Evolutionary conservation across 2,888 invertebrate species (phyloP), one percentile per base, ranked within the genome.

Genomic region (Dione vanillae): DNA sequence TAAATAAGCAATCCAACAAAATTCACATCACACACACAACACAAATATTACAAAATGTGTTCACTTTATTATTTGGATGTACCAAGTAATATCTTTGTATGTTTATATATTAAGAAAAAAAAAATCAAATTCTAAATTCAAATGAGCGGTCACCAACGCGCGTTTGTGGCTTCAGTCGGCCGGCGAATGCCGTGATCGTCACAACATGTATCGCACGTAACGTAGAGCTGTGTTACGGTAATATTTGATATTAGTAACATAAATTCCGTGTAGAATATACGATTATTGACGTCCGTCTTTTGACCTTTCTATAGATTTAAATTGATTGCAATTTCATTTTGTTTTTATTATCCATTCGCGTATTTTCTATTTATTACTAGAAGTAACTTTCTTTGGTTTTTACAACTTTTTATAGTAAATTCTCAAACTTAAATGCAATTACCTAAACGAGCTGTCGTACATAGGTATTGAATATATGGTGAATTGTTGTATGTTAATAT

Each of bases 141-240:
- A 82, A 82, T 78, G 75, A 78, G 77, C 76, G 73, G 77, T 80
- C 75, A 73, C 72, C 79, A 71, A 82, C 89, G 89, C 85, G 87
- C 87, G 82, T 78, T 79, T 75, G 75, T 80, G 80, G 74, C 84
- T 84, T 83, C 83, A 79, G 80, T 81, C 81, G 80, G 79, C 78
- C 83, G 80, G 78, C 83, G 88, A 90, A 86, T 91, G 90, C 72
- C 85, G 85, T 84, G 78, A 79, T 78, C 67, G 74, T 70, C 76
- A 79, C 78, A 75, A 41, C 71, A 52, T 77, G 82, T 82, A 81
- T 79, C 78, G 79, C 79, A 78, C 74, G 80, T 89, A 87, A 86
- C 85, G 81, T 78, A 75, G 27, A 27, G 74, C 71, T 71, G 71
- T 80, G 82, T 85, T 83, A 86, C 89, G 82, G 86, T 88, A 87